These are phyloP conservation scores for Agrochola lota DNA, from an alignment of 2,888 invertebrate species.

Conservation along the genomic window DNA sequence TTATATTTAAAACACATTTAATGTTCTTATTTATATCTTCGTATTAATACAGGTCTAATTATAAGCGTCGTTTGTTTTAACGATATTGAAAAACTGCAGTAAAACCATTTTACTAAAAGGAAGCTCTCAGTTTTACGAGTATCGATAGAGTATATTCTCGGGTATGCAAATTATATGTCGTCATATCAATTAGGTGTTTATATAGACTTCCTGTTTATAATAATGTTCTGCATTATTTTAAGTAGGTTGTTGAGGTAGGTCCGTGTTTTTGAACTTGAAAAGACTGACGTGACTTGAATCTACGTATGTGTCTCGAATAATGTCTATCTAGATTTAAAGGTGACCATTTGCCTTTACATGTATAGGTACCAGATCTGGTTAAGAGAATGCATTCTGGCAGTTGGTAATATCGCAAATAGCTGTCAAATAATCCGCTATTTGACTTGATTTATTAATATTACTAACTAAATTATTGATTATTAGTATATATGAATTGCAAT, in stretches of 20 bases:
- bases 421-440: no score
- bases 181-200: slow-evolving; percentile 49
- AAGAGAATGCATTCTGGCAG: no score
- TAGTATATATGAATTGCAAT: no score
- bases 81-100: slow-evolving; percentile 28
- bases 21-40: slow-evolving; percentile 6
- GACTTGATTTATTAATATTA: no score
- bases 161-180: slow-evolving; percentile 44
- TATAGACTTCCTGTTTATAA: slow-evolving; percentile 46
- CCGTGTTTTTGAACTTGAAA: slow-evolving; percentile 49
- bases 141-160: slow-evolving; percentile 36
- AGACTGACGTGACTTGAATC: slow-evolving; percentile 37
- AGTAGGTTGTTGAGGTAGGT: slow-evolving; percentile 59
- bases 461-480: no score
- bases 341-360: slow-evolving; percentile 4
- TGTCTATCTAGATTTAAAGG: slow-evolving; percentile 17
- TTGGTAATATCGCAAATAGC: no score
- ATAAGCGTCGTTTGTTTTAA: slow-evolving; percentile 11
- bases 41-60: slow-evolving; percentile 33
- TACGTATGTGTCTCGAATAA: slow-evolving; percentile 30
- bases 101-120: slow-evolving; percentile 46
- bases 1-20: background rate
- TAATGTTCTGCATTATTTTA: slow-evolving; percentile 35
- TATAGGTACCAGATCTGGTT: no score
- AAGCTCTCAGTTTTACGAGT: slow-evolving; percentile 48